Percentiles rank a stretch among this genome's conserved stretches.
These are phyloP conservation scores for Gavialis gangeticus DNA, from an alignment of 2,113 vertebrate species.

Conservation along the genomic window DNA sequence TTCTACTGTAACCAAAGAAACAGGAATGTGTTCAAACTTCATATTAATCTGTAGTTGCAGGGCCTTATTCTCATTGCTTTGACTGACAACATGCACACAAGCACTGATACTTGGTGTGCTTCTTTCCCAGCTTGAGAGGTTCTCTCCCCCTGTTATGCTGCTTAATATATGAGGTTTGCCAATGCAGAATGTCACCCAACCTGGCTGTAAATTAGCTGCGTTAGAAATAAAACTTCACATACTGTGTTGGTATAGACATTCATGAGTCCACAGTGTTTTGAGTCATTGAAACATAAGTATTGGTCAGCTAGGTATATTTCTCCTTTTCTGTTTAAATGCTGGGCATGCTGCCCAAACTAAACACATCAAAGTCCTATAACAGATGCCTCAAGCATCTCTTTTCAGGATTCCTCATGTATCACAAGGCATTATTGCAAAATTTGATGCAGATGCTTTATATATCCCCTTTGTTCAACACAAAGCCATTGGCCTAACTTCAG, in stretches of 20 bases:
- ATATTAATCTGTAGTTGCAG: not conserved
- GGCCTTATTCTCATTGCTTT: not conserved
- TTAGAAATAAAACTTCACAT: not conserved
- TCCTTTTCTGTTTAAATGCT: not conserved
- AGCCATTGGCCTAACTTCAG: not conserved
- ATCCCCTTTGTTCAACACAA: not conserved
- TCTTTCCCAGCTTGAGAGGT: not conserved
- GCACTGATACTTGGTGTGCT: not conserved
- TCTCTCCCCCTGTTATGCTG: not conserved
- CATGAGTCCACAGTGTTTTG: not conserved
- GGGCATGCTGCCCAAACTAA: not conserved
- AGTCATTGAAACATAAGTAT: not conserved
- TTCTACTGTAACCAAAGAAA: not conserved
- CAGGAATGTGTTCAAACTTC: not conserved
- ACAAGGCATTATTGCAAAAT: not conserved
- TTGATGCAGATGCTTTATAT: not conserved
- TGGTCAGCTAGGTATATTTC: not conserved
- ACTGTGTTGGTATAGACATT: not conserved
- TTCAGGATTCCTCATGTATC: not conserved
- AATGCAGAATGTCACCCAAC: not conserved
- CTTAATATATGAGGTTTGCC: not conserved
- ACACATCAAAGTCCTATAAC: not conserved
- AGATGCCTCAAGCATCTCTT: conserved; percentile 2
- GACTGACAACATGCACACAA: not conserved
- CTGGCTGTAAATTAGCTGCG: not conserved